phyloP scores from a whole-genome alignment of 2,888 invertebrate species.

The Protophormia terraenovae region DNA sequence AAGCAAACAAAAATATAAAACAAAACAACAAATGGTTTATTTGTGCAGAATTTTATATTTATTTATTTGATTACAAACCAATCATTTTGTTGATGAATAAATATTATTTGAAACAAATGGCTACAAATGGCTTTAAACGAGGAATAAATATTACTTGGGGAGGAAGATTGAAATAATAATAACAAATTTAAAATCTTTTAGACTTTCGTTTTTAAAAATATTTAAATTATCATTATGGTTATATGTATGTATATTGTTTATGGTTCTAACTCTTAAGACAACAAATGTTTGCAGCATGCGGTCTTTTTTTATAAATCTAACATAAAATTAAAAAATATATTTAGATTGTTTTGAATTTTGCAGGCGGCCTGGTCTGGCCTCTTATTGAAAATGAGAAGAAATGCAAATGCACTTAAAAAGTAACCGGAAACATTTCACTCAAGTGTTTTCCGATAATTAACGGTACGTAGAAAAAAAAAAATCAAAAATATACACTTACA shows the following conservation, averaged over 20 bases:
- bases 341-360: conserved; percentile 4
- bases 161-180: neutral
- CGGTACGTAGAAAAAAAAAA: conserved; percentile 26
- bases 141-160: neutral
- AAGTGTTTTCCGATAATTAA: conserved; percentile 68
- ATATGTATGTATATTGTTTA: conserved; percentile 19
- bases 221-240: neutral
- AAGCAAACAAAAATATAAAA: neutral
- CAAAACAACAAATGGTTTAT: conserved; percentile 13
- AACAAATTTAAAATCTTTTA: conserved; percentile 10
- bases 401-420: conserved; percentile 53
- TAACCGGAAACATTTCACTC: conserved; percentile 61
- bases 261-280: neutral
- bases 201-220: neutral
- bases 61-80: conserved; percentile 52
- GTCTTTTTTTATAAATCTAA: conserved; percentile 1
- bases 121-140: conserved; percentile 45
- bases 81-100: conserved; percentile 46
- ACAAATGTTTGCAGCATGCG: conserved; percentile 48
- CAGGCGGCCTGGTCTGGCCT: neutral
- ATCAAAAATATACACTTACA: neutral
- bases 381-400: conserved; percentile 39
- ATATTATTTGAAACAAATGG: conserved; percentile 62
- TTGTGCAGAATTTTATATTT: conserved; percentile 53
- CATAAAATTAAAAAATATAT: neutral